Conservation (phyloP, 2,888 invertebrate genomes). For the Hecatera dysodea region DNA sequence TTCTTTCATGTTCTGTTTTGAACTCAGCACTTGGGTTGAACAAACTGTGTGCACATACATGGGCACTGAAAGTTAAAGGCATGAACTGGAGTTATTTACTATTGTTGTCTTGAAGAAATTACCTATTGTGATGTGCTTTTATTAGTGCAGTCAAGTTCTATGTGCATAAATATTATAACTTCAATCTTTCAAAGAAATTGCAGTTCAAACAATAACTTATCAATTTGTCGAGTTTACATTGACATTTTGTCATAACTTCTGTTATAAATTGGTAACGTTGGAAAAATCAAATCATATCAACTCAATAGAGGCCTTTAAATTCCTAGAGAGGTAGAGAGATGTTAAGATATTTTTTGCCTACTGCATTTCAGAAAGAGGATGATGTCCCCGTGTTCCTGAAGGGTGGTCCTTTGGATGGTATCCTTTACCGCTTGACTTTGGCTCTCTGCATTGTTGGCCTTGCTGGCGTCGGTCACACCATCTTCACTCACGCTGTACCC, state of each 20-base stretch:
- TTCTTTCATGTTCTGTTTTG: background rate
- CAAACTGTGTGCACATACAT: too few species aligned
- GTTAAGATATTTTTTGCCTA: background rate
- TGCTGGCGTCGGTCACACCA: conserved; percentile 81
- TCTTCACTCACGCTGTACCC: conserved; percentile 82
- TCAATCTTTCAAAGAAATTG: background rate
- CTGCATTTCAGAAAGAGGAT: conserved; percentile 89
- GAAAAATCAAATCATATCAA: background rate
- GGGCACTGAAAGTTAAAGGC: too few species aligned
- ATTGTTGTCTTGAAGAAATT: conserved; percentile 1
- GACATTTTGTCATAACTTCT: background rate
- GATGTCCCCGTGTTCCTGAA: conserved; percentile 91
- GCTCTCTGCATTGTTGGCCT: conserved; percentile 82
- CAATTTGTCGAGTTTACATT: background rate
- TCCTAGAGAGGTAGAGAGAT: background rate
- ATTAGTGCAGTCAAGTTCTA: background rate
- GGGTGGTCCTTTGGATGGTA: conserved; percentile 89
- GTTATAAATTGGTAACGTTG: background rate
- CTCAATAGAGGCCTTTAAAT: background rate
- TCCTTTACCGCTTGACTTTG: conserved; percentile 87
- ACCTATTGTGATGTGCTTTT: too few species aligned
- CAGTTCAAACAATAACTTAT: background rate
- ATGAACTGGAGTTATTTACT: background rate
- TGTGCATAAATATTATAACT: background rate
- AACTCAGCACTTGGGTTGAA: too few species aligned